Conservation (phyloP, 1,140 invertebrate species). For the Phymastichus coffea region DNA sequence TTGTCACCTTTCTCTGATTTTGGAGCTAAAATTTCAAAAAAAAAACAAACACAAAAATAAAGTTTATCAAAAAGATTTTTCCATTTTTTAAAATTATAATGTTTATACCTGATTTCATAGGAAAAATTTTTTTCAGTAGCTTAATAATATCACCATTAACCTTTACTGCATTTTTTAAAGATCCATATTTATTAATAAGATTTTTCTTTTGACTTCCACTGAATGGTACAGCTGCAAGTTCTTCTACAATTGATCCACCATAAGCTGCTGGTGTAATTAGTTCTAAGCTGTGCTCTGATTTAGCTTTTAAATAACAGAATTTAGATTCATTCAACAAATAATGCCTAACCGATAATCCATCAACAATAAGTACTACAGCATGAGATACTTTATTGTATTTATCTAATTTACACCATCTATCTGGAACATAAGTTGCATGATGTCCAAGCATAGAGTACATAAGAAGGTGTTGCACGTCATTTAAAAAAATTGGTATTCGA, state of each 20-base stretch:
- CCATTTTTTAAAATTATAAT: background rate
- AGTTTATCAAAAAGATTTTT: background rate
- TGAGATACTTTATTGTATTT: slow-evolving; percentile 66
- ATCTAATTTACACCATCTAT: slow-evolving; percentile 79
- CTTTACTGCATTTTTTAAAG: slow-evolving; percentile 66
- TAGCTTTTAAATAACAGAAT: slow-evolving; percentile 61
- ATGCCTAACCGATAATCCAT: slow-evolving; percentile 74
- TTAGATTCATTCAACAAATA: slow-evolving; percentile 66
- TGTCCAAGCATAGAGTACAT: slow-evolving; percentile 74
- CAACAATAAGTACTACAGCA: slow-evolving; percentile 73
- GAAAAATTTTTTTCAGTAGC: slow-evolving; percentile 68
- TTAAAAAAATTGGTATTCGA: slow-evolving; percentile 75
- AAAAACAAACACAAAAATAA: background rate
- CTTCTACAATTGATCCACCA: slow-evolving; percentile 71
- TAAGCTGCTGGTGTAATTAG: slow-evolving; percentile 72
- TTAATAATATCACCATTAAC: slow-evolving; percentile 66
- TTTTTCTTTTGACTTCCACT: slow-evolving; percentile 66
- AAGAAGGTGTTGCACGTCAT: slow-evolving; percentile 80
- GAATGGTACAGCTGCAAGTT: slow-evolving; percentile 74
- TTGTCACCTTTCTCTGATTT: background rate
- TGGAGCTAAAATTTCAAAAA: background rate
- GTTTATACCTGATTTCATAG: slow-evolving; percentile 50
- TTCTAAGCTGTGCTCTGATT: slow-evolving; percentile 69
- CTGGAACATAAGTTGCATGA: slow-evolving; percentile 65
- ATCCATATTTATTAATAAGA: slow-evolving; percentile 68